Evolutionary conservation across 2,888 invertebrate species (phyloP).

Genomic region (Ceriagrion tenellum): DNA sequence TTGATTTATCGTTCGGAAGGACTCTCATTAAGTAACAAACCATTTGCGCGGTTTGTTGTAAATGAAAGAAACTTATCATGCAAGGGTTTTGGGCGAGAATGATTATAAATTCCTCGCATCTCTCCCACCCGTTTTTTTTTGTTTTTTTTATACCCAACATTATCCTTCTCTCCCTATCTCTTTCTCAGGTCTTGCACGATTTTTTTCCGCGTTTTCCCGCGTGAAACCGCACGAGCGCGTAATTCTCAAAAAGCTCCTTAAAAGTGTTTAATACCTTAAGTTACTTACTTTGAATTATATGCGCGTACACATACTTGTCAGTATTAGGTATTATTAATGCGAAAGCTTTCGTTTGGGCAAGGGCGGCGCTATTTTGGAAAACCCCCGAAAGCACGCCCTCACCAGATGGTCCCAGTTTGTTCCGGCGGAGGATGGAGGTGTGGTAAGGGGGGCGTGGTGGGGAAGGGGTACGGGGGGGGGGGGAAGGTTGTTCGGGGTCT

Average conservation of each 20-base stretch:
- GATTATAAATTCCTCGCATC: constrained; percentile 6
- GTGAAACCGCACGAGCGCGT: constrained; percentile 11
- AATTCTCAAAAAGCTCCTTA: constrained; percentile 59
- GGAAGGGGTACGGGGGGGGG: neutral
- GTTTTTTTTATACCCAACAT: neutral
- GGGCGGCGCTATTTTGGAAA: constrained; percentile 49
- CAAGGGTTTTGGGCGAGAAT: neutral
- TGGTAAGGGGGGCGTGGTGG: neutral
- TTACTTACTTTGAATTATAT: constrained; percentile 64
- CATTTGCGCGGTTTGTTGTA: neutral
- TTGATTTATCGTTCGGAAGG: neutral
- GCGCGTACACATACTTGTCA: constrained; percentile 66
- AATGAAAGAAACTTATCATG: neutral
- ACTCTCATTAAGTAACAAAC: neutral
- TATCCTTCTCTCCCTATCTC: neutral
- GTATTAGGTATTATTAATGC: constrained; percentile 62
- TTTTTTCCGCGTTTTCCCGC: neutral
- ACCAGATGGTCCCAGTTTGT: constrained; percentile 67
- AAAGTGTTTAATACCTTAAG: constrained; percentile 62
- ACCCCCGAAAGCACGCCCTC: constrained; percentile 58
- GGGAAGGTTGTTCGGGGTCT: neutral
- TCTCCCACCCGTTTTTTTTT: neutral
- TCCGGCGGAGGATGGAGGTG: neutral
- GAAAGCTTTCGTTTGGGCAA: constrained; percentile 22
- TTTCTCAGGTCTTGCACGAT: neutral